These are phyloP conservation scores for Cosmia pyralina DNA, from an alignment of 2,888 invertebrate genomes.

Conservation along the genomic window DNA sequence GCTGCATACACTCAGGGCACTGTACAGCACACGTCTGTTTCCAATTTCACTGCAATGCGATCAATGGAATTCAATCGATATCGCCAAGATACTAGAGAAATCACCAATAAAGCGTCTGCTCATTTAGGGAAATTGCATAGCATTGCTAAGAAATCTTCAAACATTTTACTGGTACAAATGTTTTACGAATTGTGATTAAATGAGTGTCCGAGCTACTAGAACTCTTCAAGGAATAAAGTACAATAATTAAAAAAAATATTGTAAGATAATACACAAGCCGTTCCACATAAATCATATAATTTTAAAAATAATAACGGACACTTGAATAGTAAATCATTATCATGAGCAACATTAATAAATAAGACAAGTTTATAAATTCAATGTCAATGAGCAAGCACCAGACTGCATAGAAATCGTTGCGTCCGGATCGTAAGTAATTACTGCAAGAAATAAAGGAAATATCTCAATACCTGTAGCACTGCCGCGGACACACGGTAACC, in stretches of 20 bases:
- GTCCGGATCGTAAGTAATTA: constrained; percentile 54
- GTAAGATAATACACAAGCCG: constrained; percentile 3
- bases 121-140: background rate
- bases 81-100: constrained; percentile 50
- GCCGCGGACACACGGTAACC: constrained; percentile 43
- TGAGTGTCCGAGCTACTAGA: background rate
- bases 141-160: background rate
- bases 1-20: constrained; percentile 70
- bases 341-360: constrained; percentile 40
- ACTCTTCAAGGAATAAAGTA: background rate
- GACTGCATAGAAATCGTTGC: constrained; percentile 53
- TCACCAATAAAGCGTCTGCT: constrained; percentile 39
- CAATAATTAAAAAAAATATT: constrained; percentile 3
- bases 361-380: constrained; percentile 53
- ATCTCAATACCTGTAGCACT: constrained; percentile 55
- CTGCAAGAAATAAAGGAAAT: constrained; percentile 63
- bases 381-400: constrained; percentile 49
- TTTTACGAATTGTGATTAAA: background rate
- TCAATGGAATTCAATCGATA: constrained; percentile 81
- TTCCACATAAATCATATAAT: constrained; percentile 32
- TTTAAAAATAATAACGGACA: constrained; percentile 29
- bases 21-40: constrained; percentile 73
- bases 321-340: constrained; percentile 33
- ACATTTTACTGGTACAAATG: background rate
- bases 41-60: constrained; percentile 84